phyloP scores from a whole-genome alignment of 2,888 invertebrate species.

The Trilocha varians region DNA sequence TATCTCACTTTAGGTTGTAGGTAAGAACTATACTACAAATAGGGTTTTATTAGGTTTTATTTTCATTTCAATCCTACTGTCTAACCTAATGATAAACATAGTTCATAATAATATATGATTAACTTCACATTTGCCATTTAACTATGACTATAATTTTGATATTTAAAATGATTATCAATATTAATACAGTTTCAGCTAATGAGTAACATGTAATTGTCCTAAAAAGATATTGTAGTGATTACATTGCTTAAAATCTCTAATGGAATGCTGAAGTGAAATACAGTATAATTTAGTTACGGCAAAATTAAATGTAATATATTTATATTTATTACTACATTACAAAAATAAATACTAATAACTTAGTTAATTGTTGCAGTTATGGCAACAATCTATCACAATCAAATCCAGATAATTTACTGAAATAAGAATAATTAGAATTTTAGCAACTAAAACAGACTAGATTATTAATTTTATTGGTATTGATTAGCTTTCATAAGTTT shows the following conservation, averaged over 20 bases:
- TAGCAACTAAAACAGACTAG: no score
- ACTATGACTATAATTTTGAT: no score
- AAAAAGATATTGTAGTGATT: not conserved
- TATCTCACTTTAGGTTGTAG: constrained; percentile 9
- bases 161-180: no score
- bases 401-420: no score
- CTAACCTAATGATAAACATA: no score
- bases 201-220: not conserved
- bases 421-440: no score
- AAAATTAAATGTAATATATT: not conserved
- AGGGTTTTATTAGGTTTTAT: constrained; percentile 11
- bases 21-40: constrained; percentile 1
- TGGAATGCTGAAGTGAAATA: not conserved
- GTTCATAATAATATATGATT: no score
- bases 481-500: no score
- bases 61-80: constrained; percentile 8
- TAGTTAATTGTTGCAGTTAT: not conserved
- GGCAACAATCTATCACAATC: no score
- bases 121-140: no score
- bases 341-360: not conserved
- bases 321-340: not conserved
- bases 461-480: no score
- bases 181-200: no score
- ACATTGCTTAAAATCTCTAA: not conserved
- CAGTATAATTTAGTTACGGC: not conserved